Evolutionary conservation across 2,113 vertebrate species (phyloP).

Genomic region (Phaethornis superciliosus): DNA sequence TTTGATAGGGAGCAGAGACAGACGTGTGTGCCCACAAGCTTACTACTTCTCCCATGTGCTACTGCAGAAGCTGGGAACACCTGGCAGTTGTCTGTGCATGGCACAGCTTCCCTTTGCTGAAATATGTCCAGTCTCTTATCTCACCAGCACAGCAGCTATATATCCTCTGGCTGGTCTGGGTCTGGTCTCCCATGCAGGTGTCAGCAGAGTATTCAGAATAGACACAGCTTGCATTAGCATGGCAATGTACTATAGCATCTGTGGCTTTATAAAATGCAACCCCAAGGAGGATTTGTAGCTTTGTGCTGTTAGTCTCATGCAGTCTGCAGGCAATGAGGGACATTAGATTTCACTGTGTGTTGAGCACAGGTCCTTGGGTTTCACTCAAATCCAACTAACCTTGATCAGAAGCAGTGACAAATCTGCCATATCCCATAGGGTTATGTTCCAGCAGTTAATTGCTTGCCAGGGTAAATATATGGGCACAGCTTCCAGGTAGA

Average conservation of each 20-base stretch:
- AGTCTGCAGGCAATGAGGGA: not conserved
- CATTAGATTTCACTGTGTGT: not conserved
- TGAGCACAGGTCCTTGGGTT: not conserved
- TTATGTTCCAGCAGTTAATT: not conserved
- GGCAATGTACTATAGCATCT: not conserved
- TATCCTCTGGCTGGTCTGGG: not conserved
- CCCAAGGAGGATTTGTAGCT: not conserved
- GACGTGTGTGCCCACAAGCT: not conserved
- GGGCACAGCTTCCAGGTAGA: not conserved
- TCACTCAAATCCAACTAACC: not conserved
- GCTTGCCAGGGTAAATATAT: not conserved
- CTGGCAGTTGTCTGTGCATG: rapidly evolving
- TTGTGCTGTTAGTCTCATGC: not conserved
- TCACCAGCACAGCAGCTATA: not conserved
- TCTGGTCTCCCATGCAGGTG: not conserved
- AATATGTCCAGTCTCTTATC: not conserved
- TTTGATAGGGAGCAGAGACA: not conserved
- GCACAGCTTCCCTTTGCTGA: not conserved
- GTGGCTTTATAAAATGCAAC: not conserved
- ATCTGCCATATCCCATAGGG: not conserved
- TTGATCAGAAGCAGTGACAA: not conserved
- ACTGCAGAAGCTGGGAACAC: not conserved
- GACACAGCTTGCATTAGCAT: not conserved
- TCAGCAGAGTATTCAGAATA: not conserved
- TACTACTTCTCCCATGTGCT: not conserved